phyloP scores from a whole-genome alignment of 2,113 vertebrate genomes.

The Heteronetta atricapilla region DNA sequence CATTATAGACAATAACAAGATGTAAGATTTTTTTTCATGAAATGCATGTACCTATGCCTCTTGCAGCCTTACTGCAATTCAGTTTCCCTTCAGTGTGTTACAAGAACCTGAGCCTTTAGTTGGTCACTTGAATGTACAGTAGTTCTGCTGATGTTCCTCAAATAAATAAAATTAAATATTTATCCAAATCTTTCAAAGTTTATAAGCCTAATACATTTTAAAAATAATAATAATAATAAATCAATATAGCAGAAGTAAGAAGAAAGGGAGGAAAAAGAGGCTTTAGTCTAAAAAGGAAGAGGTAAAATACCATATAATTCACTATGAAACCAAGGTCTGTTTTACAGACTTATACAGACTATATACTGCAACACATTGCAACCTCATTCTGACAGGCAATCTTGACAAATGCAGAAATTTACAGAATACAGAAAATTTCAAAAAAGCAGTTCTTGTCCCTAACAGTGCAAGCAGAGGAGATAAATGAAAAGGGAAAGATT shows the following conservation, averaged over 20 bases:
- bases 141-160: background rate
- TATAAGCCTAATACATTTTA: background rate
- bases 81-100: background rate
- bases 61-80: background rate
- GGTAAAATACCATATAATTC: background rate
- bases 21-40: background rate
- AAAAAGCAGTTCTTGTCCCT: background rate
- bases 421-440: too few species aligned
- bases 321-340: background rate
- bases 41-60: background rate
- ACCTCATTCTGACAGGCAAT: background rate
- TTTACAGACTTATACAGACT: background rate
- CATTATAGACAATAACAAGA: background rate
- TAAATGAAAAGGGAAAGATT: background rate
- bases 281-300: background rate
- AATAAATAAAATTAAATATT: background rate
- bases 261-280: background rate
- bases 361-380: background rate
- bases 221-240: background rate
- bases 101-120: background rate
- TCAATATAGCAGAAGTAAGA: background rate
- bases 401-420: background rate
- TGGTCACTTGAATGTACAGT: accelerated
- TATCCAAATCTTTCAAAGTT: background rate
- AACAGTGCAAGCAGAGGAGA: background rate